phyloP scores from a whole-genome alignment of 2,113 vertebrate species.

The Tachycineta bicolor region DNA sequence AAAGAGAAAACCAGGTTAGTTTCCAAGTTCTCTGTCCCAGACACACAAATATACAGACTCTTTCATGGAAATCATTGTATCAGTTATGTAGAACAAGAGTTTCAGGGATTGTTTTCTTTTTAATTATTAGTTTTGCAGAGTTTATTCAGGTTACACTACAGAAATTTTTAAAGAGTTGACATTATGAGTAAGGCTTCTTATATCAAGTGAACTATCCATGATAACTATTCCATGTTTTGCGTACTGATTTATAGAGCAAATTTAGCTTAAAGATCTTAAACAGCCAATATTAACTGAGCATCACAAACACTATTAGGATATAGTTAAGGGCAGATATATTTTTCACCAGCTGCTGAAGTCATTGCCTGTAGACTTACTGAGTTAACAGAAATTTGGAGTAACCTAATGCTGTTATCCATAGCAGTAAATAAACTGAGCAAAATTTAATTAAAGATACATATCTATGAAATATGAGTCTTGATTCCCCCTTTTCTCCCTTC shows the following conservation, averaged over 20 bases:
- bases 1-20: not conserved
- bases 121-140: not conserved
- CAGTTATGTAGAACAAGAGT: not conserved
- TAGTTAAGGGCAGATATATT: not conserved
- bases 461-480: conserved; percentile 6
- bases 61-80: not conserved
- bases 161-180: not conserved
- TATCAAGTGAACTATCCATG: not conserved
- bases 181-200: not conserved
- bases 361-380: not conserved
- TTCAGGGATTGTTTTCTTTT: not conserved
- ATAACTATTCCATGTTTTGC: not conserved
- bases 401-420: not conserved
- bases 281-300: not conserved
- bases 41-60: not conserved
- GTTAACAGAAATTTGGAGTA: not conserved
- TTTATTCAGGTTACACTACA: not conserved
- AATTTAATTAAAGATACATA: conserved; percentile 49
- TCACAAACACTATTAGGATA: not conserved
- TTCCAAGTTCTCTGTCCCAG: not conserved
- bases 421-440: conserved; percentile 31
- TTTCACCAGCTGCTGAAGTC: not conserved
- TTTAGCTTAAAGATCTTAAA: not conserved
- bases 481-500: not conserved
- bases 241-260: not conserved